Evolutionary conservation across 2,888 invertebrate genomes (phyloP).

Genomic region (Limnephilus rhombicus): DNA sequence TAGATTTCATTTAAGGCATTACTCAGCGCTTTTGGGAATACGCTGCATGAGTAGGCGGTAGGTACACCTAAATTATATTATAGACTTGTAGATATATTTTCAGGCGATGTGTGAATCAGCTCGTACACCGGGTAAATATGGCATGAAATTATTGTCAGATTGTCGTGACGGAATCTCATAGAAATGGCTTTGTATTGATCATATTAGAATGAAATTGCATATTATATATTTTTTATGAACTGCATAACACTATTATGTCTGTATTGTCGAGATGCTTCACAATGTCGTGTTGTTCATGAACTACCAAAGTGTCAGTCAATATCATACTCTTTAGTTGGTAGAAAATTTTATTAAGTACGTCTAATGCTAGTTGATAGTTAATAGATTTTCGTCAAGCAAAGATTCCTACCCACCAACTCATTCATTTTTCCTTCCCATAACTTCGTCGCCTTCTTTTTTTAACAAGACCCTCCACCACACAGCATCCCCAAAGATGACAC

Average conservation of each 20-base stretch:
- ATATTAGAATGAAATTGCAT: background rate
- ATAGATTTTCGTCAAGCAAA: no score
- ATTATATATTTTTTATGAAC: background rate
- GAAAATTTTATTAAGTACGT: background rate
- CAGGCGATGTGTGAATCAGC: background rate
- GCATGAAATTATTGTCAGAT: background rate
- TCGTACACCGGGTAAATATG: background rate
- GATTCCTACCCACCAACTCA: no score
- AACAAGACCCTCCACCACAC: no score
- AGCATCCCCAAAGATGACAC: no score
- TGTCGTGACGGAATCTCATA: background rate
- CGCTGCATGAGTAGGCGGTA: background rate
- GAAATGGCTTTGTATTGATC: background rate
- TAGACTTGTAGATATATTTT: background rate
- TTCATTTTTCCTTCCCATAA: no score
- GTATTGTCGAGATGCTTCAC: background rate
- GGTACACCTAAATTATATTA: background rate
- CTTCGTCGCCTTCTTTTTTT: no score
- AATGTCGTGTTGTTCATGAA: background rate
- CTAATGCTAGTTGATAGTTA: background rate
- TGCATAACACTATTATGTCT: background rate
- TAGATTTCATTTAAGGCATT: constrained; percentile 16
- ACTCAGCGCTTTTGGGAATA: background rate
- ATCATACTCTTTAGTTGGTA: background rate
- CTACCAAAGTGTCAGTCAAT: background rate